Conservation (phyloP, 2,888 invertebrate species). For the Yponomeuta malinellus region DNA sequence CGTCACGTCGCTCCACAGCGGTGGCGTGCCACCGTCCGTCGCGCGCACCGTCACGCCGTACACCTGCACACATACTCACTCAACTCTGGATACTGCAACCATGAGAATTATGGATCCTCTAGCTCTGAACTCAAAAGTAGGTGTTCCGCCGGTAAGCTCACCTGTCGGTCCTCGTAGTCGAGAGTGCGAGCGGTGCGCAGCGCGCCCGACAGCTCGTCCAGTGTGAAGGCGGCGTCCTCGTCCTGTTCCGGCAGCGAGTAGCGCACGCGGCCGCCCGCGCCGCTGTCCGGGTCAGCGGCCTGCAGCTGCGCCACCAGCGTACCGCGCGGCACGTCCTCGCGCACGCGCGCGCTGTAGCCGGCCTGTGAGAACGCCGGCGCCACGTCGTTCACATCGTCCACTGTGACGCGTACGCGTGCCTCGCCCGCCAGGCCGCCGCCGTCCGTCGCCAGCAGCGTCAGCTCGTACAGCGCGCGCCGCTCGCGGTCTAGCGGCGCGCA, state of each 20-base stretch:
- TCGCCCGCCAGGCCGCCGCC: slow-evolving; percentile 86
- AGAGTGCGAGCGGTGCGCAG: slow-evolving; percentile 85
- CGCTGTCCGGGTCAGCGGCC: slow-evolving; percentile 89
- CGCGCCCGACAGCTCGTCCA: slow-evolving; percentile 91
- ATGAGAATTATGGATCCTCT: too few species aligned
- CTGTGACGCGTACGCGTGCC: slow-evolving; percentile 86
- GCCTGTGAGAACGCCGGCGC: slow-evolving; percentile 87
- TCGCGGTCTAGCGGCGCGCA: slow-evolving; percentile 90
- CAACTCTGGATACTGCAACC: too few species aligned
- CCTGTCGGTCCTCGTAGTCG: slow-evolving; percentile 92
- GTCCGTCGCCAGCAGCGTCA: slow-evolving; percentile 87
- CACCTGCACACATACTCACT: slow-evolving; percentile 52
- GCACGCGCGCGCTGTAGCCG: slow-evolving; percentile 86
- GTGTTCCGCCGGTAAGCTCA: slow-evolving; percentile 20
- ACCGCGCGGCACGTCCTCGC: slow-evolving; percentile 93
- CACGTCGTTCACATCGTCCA: slow-evolving; percentile 95
- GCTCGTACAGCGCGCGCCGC: slow-evolving; percentile 85
- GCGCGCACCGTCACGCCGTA: slow-evolving; percentile 92
- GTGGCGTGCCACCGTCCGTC: slow-evolving; percentile 88
- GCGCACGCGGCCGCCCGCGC: slow-evolving; percentile 85
- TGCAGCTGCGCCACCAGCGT: slow-evolving; percentile 90
- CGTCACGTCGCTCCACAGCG: slow-evolving; percentile 85
- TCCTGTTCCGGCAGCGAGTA: slow-evolving; percentile 85
- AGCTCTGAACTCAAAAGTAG: too few species aligned
- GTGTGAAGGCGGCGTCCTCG: slow-evolving; percentile 83